Evolutionary conservation across 2,113 vertebrate species (phyloP).

Genomic region (Mastomys natalensis): DNA sequence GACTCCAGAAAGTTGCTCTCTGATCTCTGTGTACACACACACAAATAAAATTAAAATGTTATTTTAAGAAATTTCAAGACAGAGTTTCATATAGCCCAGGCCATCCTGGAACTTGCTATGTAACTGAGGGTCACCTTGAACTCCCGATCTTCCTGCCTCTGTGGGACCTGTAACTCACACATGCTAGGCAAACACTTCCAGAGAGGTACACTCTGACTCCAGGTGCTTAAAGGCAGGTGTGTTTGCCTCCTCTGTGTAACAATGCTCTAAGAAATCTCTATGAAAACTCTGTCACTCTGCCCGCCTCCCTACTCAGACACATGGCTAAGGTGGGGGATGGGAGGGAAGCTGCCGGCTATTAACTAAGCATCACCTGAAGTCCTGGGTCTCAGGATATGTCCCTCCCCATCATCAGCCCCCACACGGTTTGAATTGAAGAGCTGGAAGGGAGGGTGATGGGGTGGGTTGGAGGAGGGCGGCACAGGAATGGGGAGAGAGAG

Average conservation of each 20-base stretch:
- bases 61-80: neutral
- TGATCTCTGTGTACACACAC: neutral
- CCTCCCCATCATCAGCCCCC: neutral
- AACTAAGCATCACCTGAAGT: neutral
- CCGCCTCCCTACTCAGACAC: rapidly evolving
- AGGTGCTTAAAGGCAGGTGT: too few species aligned
- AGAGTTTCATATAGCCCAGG: neutral
- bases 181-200: neutral
- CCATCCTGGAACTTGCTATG: neutral
- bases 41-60: neutral
- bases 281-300: neutral
- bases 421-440: neutral
- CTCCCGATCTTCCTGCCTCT: neutral
- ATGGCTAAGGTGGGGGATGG: neutral
- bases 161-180: neutral
- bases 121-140: neutral
- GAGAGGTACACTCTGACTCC: neutral
- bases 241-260: neutral
- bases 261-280: neutral
- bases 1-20: neutral
- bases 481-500: neutral
- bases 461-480: neutral
- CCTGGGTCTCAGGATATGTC: neutral
- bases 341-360: neutral
- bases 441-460: neutral